Base-by-base conservation (phyloP, 2,113 vertebrate genomes). In the Plestiodon gilberti region DNA sequence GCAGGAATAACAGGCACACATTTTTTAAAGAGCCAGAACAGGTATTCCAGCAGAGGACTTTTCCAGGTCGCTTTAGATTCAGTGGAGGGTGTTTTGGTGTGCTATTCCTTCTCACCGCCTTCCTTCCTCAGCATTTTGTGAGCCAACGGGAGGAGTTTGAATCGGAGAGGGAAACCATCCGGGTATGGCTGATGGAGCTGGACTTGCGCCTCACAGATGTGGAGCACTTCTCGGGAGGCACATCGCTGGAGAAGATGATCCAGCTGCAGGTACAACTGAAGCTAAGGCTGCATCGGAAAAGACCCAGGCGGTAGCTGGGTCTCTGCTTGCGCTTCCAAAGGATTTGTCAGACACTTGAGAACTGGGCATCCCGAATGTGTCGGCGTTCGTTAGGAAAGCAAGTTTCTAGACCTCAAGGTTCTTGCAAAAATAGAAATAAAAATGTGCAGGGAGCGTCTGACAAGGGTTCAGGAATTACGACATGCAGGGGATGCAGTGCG, bases 91-190 rank as follows among this genome's bases (percentile, higher is more conserved):
- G 43, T 30, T n/a, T 35, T 20, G 23, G 1, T 17, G 3, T 57
- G 11, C 59, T 71, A 20, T 10, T 38, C 18, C 55, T 15, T 20
- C 43, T 4, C 13, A 48, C 35, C 13, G 52, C 0, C 13, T 11
- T 28, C 33, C 28, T 35, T 81, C 15, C 48, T 20, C 87, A 98
- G 97, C 76, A 86, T n/a, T 89, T 95, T 15, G 95, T 97, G 15
- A 90, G 87, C 6, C 96, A 96, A 91, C 91, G 96, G 95, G 96
- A 97, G 93, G 95, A 40, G 77, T 97, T 97, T 94, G 96, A 97
- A 23, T 90, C 82, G 0, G 95, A 97, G 91, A 86, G 94, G 89
- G 97, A 96, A 92, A 94, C 96, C 90, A 95, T 97, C 75, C 87
- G 75, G 2, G 87, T 97, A 62, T 95, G 95, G 95, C 91, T 98